phyloP scores from a whole-genome alignment of 1,140 invertebrate genomes.

The Lordiphosa mommai region DNA sequence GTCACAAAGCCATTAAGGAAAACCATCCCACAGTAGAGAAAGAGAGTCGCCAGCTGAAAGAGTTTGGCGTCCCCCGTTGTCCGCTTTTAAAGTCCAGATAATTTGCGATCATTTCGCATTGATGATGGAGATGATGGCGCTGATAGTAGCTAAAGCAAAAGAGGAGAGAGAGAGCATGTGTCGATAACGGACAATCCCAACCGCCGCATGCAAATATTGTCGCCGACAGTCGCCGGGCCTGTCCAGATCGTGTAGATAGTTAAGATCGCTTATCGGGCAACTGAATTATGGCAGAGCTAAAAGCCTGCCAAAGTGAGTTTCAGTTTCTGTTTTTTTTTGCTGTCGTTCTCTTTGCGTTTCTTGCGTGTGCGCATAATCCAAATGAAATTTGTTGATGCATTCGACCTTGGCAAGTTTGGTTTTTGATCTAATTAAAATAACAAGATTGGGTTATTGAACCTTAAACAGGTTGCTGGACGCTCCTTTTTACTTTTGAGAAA shows the following conservation, averaged over 20 bases:
- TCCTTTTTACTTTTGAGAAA: no score
- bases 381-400: no score
- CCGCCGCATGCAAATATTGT: constrained; percentile 60
- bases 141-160: no score
- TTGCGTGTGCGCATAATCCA: background rate
- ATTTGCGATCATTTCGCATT: constrained; percentile 70
- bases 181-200: background rate
- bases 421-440: no score
- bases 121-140: constrained; percentile 72
- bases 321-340: no score
- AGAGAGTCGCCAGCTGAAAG: no score
- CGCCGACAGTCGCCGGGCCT: constrained; percentile 22
- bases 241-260: constrained; percentile 71
- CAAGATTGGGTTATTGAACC: no score
- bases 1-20: constrained; percentile 56
- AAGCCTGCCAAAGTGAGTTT: constrained; percentile 58
- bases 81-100: constrained; percentile 48
- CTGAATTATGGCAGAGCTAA: constrained; percentile 72
- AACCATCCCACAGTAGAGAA: constrained; percentile 16
- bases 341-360: background rate
- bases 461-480: no score
- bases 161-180: constrained; percentile 8
- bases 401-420: no score
- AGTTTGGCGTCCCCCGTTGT: no score
- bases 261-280: constrained; percentile 63